A percentile compares a stretch with the other conserved stretches of the same genome.
phyloP scores from a whole-genome alignment of 2,888 invertebrate species.

The Cheilosia vernalis region DNA sequence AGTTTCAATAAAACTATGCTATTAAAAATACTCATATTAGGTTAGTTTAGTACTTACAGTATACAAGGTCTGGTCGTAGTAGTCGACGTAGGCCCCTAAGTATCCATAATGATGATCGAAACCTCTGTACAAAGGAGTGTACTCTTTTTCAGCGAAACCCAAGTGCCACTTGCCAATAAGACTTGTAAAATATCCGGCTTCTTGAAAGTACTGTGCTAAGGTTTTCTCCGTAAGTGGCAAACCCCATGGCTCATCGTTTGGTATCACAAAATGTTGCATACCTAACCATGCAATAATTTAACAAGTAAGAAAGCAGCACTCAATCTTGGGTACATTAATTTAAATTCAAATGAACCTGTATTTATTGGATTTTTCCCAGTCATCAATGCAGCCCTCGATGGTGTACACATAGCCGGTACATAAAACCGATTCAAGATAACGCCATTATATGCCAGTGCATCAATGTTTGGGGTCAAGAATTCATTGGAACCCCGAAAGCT shows the following conservation, averaged over 20 bases:
- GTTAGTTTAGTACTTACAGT: conserved; percentile 79
- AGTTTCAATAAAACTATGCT: too few species aligned
- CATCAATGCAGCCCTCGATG: conserved; percentile 91
- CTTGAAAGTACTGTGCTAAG: conserved; percentile 87
- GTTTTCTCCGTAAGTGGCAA: conserved; percentile 88
- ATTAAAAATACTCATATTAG: too few species aligned
- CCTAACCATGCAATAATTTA: conserved; percentile 83
- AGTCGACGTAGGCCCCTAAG: conserved; percentile 92
- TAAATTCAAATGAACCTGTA: conserved; percentile 84
- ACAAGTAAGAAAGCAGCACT: background rate
- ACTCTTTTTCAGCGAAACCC: conserved; percentile 87
- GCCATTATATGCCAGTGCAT: conserved; percentile 92
- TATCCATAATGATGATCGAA: conserved; percentile 94
- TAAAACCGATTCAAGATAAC: conserved; percentile 92
- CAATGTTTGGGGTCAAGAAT: conserved; percentile 95
- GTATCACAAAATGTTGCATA: conserved; percentile 89
- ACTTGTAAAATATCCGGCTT: conserved; percentile 91
- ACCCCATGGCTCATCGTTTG: conserved; percentile 89
- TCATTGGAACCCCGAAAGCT: conserved; percentile 95
- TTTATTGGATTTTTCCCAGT: conserved; percentile 95
- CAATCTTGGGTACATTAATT: background rate
- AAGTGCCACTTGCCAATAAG: conserved; percentile 96
- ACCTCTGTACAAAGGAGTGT: conserved; percentile 89
- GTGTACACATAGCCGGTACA: conserved; percentile 92
- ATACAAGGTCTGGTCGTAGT: conserved; percentile 87